A percentile compares a stretch with the other conserved stretches of the same genome.
Conservation (phyloP, 1,140 invertebrate species). For the Parapsyche elsis region DNA sequence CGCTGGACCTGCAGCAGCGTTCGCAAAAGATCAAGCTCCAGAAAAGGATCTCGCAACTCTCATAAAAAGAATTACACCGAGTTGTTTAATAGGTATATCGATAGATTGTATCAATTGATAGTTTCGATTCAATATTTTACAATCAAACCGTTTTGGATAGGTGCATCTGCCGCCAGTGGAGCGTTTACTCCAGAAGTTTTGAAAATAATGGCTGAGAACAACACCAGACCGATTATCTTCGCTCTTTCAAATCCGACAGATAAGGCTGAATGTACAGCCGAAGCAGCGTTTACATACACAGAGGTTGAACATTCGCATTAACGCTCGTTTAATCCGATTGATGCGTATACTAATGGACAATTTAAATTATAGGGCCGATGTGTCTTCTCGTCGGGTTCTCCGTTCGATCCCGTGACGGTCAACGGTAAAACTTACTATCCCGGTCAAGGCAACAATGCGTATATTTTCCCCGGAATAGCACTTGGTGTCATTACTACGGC, state of each 20-base stretch:
- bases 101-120: constrained; percentile 45
- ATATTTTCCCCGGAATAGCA: constrained; percentile 95
- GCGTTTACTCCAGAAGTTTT: constrained; percentile 91
- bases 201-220: constrained; percentile 86
- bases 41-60: constrained; percentile 82
- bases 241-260: constrained; percentile 96
- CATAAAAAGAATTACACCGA: constrained; percentile 85
- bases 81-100: constrained; percentile 85
- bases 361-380: constrained; percentile 77
- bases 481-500: constrained; percentile 89
- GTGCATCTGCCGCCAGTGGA: constrained; percentile 87
- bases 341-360: not conserved
- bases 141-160: constrained; percentile 64
- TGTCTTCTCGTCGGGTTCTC: constrained; percentile 93
- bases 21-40: constrained; percentile 84
- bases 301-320: constrained; percentile 71
- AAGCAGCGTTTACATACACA: constrained; percentile 88
- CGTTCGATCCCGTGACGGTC: constrained; percentile 84
- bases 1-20: constrained; percentile 81
- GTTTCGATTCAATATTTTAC: not conserved
- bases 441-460: constrained; percentile 96
- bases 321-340: too few relatives aligned
- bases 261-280: constrained; percentile 96
- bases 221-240: constrained; percentile 91
- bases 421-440: constrained; percentile 85